Conservation (phyloP, 2,113 vertebrate genomes). For the Pseudorhombus dupliciocellatus region DNA sequence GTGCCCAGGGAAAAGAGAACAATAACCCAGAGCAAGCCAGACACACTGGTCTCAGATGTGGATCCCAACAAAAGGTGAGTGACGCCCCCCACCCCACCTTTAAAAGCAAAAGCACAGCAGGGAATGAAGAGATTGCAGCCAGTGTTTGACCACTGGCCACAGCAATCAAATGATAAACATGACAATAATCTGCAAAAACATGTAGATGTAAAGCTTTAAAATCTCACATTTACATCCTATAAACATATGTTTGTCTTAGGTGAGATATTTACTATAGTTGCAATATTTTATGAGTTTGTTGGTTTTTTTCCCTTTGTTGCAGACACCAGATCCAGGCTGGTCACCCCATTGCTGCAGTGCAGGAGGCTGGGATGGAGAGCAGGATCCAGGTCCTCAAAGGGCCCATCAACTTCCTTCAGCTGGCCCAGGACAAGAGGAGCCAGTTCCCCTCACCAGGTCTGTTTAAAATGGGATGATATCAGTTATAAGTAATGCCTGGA, state of each 20-base stretch:
- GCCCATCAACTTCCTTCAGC: slow-evolving; percentile 92
- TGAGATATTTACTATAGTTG: too few relatives aligned
- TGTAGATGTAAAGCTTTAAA: too few relatives aligned
- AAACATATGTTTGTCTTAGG: too few relatives aligned
- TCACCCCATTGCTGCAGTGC: slow-evolving; percentile 68
- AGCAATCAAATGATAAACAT: too few relatives aligned
- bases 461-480: not conserved
- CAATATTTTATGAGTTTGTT: too few relatives aligned
- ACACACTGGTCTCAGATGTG: slow-evolving; percentile 89
- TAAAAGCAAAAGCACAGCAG: slow-evolving; percentile 43
- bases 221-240: too few relatives aligned
- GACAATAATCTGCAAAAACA: too few relatives aligned
- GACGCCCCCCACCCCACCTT: slow-evolving; percentile 19
- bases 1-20: slow-evolving; percentile 94
- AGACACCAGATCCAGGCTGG: slow-evolving; percentile 84
- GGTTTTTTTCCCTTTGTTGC: slow-evolving; percentile 13
- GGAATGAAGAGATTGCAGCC: slow-evolving; percentile 14
- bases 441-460: slow-evolving; percentile 87
- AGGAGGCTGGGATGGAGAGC: slow-evolving; percentile 86
- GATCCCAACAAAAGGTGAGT: slow-evolving; percentile 96
- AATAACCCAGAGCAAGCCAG: slow-evolving; percentile 88
- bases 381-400: slow-evolving; percentile 93
- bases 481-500: too few relatives aligned
- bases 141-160: too few relatives aligned
- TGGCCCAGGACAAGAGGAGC: slow-evolving; percentile 87